phyloP scores from a whole-genome alignment of 2,888 invertebrate species.

The Orthosia incerta region DNA sequence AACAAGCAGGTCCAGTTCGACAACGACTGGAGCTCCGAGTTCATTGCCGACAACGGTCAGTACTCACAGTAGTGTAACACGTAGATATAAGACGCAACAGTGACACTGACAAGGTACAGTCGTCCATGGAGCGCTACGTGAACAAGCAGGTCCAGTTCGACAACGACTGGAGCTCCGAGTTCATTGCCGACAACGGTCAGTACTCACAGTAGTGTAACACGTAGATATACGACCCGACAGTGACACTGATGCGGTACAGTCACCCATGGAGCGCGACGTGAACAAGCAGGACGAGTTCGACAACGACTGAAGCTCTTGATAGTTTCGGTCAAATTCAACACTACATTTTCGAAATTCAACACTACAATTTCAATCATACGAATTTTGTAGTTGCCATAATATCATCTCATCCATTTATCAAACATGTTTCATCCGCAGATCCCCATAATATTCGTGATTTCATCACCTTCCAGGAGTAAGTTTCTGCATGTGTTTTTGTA shows the following conservation, averaged over 20 bases:
- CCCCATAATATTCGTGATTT: constrained; percentile 37
- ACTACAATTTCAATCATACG: neutral
- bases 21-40: constrained; percentile 76
- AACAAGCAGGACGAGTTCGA: constrained; percentile 87
- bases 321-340: too few relatives aligned
- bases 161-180: too few relatives aligned
- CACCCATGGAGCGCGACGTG: too few relatives aligned
- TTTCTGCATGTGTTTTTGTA: constrained; percentile 28
- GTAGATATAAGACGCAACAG: constrained; percentile 16
- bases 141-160: too few relatives aligned
- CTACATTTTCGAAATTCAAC: neutral
- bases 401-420: constrained; percentile 28
- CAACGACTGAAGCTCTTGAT: constrained; percentile 24
- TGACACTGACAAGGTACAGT: too few relatives aligned
- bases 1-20: constrained; percentile 93
- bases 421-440: constrained; percentile 49
- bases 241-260: too few relatives aligned
- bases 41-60: constrained; percentile 79
- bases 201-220: too few relatives aligned
- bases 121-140: too few relatives aligned
- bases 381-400: neutral
- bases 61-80: constrained; percentile 19
- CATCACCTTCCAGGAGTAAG: constrained; percentile 32
- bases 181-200: too few relatives aligned
- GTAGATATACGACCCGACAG: too few relatives aligned